Percentiles rank a stretch among this genome's conserved stretches.
Conservation (phyloP, 2,113 vertebrate species). For the Empidonax traillii region DNA sequence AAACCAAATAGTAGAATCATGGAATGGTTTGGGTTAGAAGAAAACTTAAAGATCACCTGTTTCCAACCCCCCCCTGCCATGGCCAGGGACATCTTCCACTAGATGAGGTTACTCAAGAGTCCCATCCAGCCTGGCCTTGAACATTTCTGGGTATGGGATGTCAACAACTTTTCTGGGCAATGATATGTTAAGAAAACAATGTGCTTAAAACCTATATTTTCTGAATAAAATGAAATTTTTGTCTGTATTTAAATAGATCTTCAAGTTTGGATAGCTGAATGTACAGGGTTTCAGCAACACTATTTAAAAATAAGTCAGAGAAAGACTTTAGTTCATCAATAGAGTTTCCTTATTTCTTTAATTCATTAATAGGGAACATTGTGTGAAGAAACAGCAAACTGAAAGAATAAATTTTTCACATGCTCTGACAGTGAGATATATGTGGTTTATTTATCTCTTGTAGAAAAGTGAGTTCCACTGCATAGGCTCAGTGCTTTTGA, state of each 20-base stretch:
- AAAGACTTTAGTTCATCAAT: neutral
- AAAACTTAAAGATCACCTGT: neutral
- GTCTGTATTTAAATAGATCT: neutral
- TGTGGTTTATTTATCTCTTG: conserved; percentile 11
- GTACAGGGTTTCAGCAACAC: neutral
- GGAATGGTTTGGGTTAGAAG: neutral
- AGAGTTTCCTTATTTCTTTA: neutral
- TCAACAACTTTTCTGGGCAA: neutral
- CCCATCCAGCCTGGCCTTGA: neutral
- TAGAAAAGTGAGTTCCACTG: neutral
- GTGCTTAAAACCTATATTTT: neutral
- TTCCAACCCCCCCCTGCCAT: neutral
- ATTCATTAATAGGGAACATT: neutral
- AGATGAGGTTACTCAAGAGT: neutral
- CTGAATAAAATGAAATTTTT: neutral
- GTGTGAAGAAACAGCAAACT: neutral
- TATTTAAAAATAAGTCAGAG: neutral
- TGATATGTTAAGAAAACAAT: neutral
- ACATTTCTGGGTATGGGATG: neutral
- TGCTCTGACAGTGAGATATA: neutral
- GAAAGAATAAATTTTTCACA: neutral
- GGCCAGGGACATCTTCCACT: neutral
- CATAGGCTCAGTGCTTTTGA: neutral
- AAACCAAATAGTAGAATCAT: neutral
- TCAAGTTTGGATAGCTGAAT: neutral